A percentile compares a stretch with the other conserved stretches of the same genome.
phyloP scores from a whole-genome alignment of 2,797 vertebrate species.

The Anolis apletophallus region DNA sequence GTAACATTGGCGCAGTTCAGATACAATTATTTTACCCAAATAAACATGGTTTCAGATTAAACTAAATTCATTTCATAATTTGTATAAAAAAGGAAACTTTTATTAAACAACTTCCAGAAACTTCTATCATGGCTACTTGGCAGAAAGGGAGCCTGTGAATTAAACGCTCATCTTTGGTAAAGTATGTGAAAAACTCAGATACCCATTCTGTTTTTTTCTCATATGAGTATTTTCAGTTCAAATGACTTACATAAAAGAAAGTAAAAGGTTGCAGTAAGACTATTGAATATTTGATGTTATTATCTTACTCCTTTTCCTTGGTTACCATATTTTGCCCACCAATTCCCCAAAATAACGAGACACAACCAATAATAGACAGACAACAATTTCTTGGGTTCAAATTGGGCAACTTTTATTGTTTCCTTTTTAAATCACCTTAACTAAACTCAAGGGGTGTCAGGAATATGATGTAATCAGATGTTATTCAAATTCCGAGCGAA shows the following conservation, averaged over 20 bases:
- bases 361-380: no score
- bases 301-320: neutral
- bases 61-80: neutral
- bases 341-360: no score
- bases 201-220: neutral
- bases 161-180: no score
- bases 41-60: neutral
- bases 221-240: neutral
- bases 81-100: neutral
- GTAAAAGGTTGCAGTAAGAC: neutral
- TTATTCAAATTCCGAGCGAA: no score
- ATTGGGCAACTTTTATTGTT: no score
- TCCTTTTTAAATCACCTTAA: no score
- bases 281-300: neutral
- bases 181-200: neutral
- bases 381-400: no score
- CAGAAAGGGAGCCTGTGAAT: neutral
- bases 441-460: no score
- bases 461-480: no score
- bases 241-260: neutral
- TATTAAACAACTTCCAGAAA: neutral
- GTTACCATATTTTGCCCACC: neutral
- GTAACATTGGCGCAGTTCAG: neutral
- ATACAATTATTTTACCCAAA: neutral
- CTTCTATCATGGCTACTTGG: neutral